phyloP scores from a whole-genome alignment of 2,888 invertebrate species.

The Athetis lepigone region DNA sequence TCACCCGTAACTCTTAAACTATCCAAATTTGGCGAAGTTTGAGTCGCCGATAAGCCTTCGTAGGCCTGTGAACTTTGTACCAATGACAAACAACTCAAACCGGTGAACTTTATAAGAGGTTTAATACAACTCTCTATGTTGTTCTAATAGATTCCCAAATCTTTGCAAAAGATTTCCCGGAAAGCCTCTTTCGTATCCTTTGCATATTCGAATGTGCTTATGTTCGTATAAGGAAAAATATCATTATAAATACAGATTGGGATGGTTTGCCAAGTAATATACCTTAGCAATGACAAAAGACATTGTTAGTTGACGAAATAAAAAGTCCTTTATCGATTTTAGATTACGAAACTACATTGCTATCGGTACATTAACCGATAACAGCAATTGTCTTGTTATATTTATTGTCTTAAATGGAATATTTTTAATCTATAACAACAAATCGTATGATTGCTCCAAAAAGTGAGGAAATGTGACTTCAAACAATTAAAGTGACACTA shows the following conservation, averaged over 20 bases:
- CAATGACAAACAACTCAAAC: constrained; percentile 63
- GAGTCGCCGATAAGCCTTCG: constrained; percentile 59
- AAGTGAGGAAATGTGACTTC: constrained; percentile 39
- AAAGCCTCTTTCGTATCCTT: constrained; percentile 49
- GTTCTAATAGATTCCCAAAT: constrained; percentile 58
- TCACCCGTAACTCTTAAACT: constrained; percentile 61
- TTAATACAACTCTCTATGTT: constrained; percentile 62
- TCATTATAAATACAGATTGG: constrained; percentile 18
- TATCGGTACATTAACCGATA: constrained; percentile 45
- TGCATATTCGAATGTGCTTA: constrained; percentile 47
- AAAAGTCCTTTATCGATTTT: constrained; percentile 23
- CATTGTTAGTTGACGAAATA: constrained; percentile 11
- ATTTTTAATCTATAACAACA: constrained; percentile 21
- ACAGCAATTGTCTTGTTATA: constrained; percentile 35
- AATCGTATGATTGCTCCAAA: constrained; percentile 17
- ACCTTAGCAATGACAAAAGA: constrained; percentile 4
- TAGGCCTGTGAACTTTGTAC: constrained; percentile 54
- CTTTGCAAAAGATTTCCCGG: constrained; percentile 44
- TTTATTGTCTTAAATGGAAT: constrained; percentile 36
- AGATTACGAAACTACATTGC: constrained; percentile 33
- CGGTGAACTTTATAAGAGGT: constrained; percentile 59
- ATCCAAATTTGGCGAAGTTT: constrained; percentile 62
- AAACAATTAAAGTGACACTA: constrained; percentile 40
- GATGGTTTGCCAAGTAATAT: constrained; percentile 16
- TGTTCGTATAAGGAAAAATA: constrained; percentile 28